Conservation (phyloP, 2,888 invertebrate genomes). For the Sisyra nigra region DNA sequence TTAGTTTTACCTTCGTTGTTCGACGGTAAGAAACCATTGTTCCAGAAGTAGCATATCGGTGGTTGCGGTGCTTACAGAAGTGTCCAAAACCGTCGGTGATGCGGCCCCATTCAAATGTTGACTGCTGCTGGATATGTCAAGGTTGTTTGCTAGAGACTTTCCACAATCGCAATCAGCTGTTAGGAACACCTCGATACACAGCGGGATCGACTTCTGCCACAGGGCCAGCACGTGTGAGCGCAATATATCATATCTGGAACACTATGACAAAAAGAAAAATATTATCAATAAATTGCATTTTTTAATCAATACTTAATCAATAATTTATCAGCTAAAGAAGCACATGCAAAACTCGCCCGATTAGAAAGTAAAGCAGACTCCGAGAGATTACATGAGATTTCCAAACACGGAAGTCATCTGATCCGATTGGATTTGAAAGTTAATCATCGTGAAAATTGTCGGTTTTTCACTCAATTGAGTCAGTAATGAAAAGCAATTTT, state of each 20-base stretch:
- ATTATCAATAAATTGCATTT: neutral
- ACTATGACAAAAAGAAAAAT: conserved; percentile 24
- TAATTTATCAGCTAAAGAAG: too few relatives aligned
- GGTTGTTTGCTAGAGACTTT: conserved; percentile 21
- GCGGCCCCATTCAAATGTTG: neutral
- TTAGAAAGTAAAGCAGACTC: too few relatives aligned
- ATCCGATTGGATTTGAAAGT: too few relatives aligned
- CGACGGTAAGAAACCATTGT: conserved; percentile 63
- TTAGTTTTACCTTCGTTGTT: conserved; percentile 34
- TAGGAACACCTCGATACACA: conserved; percentile 68
- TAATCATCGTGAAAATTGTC: too few relatives aligned
- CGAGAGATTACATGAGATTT: too few relatives aligned
- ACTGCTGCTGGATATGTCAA: conserved; percentile 6
- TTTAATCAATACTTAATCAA: too few relatives aligned
- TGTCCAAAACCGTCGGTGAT: too few relatives aligned
- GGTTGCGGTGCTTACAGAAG: conserved; percentile 13
- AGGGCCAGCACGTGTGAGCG: conserved; percentile 39
- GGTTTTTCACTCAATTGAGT: too few relatives aligned
- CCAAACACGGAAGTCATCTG: too few relatives aligned
- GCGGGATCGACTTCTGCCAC: conserved; percentile 53
- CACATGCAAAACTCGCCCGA: too few relatives aligned
- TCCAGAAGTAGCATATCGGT: conserved; percentile 50
- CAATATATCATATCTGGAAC: conserved; percentile 34
- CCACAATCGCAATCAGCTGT: conserved; percentile 51
- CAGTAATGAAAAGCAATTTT: too few relatives aligned